Evolutionary conservation across 2,888 invertebrate genomes (phyloP).

Genomic region (Cryptosula pallasiana): DNA sequence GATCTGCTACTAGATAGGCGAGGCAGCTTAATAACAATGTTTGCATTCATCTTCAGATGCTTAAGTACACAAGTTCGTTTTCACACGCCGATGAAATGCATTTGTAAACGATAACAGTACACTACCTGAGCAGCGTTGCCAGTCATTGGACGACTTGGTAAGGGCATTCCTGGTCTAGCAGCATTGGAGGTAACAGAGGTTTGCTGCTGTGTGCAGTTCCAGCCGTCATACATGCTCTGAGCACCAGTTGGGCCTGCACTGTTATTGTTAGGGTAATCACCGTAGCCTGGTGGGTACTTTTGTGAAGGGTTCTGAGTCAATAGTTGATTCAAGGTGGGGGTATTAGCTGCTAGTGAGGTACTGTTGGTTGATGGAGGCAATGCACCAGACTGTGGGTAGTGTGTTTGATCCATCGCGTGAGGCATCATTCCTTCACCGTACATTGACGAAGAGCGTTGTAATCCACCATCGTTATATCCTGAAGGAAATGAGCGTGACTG

Average conservation of each 20-base stretch:
- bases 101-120: neutral
- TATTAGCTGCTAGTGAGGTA: neutral
- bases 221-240: neutral
- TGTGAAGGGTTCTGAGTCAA: conserved; percentile 3
- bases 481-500: neutral
- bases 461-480: neutral
- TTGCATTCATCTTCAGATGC: neutral
- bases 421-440: neutral
- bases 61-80: neutral
- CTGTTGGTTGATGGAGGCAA: neutral
- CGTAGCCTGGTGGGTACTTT: conserved; percentile 1
- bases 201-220: neutral
- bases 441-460: neutral
- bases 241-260: neutral
- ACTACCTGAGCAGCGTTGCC: neutral
- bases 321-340: conserved; percentile 17
- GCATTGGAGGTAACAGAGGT: neutral
- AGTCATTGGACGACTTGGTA: conserved; percentile 13
- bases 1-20: neutral
- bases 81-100: no score
- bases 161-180: neutral
- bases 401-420: neutral
- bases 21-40: neutral
- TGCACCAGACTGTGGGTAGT: neutral
- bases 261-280: neutral